Percentiles rank a stretch among this genome's conserved stretches.
Evolutionary conservation across 2,113 vertebrate species (phyloP).

Genomic region (Tor tambroides): DNA sequence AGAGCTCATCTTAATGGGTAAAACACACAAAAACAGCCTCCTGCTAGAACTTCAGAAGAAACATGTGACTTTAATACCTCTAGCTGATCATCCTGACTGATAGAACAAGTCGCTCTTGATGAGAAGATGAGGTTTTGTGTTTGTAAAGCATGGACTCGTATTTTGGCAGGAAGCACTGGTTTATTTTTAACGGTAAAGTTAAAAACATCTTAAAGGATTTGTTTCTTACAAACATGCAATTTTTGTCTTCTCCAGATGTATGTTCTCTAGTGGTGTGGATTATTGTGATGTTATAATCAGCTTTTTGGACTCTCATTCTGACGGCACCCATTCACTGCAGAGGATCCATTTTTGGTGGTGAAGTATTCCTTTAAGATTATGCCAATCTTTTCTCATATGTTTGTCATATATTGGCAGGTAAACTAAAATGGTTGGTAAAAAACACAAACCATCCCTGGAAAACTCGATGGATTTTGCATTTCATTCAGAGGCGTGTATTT

Average conservation of each 20-base stretch:
- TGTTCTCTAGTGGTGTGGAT: not conserved
- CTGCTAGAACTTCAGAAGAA: not conserved
- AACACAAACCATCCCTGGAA: not conserved
- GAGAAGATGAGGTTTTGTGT: not conserved
- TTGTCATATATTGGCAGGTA: not conserved
- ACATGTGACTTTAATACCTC: constrained; percentile 20
- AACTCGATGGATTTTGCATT: not conserved
- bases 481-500: too few relatives aligned
- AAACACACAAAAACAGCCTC: not conserved
- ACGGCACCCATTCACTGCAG: not conserved
- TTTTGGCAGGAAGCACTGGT: too few relatives aligned
- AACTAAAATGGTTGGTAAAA: not conserved
- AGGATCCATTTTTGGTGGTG: not conserved
- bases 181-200: too few relatives aligned
- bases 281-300: not conserved
- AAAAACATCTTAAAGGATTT: too few relatives aligned
- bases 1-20: not conserved
- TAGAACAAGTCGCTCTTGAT: not conserved
- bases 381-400: not conserved
- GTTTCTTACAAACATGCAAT: too few relatives aligned
- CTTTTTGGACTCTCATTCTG: not conserved
- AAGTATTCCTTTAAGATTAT: too few relatives aligned
- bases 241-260: too few relatives aligned
- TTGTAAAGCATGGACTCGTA: not conserved
- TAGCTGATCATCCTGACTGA: constrained; percentile 32